Evolutionary conservation across 2,888 invertebrate species (phyloP).

Genomic region (Anarsia innoxiella): DNA sequence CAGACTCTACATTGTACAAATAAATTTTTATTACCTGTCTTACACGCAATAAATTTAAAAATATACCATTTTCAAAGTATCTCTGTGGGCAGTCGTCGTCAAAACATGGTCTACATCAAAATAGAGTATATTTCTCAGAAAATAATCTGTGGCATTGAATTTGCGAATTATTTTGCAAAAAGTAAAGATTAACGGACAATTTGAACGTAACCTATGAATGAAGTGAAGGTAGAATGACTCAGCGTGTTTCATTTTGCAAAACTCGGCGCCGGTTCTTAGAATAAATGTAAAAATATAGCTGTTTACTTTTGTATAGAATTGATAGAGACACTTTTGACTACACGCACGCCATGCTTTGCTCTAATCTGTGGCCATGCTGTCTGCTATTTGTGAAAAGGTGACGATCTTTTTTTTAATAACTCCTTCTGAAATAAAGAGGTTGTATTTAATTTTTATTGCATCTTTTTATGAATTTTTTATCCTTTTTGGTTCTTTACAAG

Average conservation of each 20-base stretch:
- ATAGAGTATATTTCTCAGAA: slow-evolving; percentile 9
- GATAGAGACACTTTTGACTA: too few species aligned
- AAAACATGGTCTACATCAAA: too few species aligned
- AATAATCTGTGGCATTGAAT: slow-evolving; percentile 6
- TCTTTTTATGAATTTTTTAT: too few species aligned
- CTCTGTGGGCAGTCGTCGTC: slow-evolving; percentile 51
- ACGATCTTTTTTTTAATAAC: neutral
- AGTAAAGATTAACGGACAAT: too few species aligned
- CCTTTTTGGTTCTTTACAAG: too few species aligned
- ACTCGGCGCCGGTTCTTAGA: slow-evolving; percentile 12
- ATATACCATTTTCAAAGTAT: slow-evolving; percentile 20
- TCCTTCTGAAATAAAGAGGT: neutral
- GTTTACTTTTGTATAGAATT: too few species aligned
- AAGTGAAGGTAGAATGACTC: slow-evolving; percentile 25
- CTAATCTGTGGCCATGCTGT: neutral
- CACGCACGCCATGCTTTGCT: too few species aligned
- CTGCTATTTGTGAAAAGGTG: neutral
- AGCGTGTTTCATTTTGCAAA: slow-evolving; percentile 24
- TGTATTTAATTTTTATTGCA: too few species aligned
- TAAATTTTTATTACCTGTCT: slow-evolving; percentile 9
- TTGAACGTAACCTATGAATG: too few species aligned
- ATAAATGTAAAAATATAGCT: neutral
- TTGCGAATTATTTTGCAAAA: slow-evolving; percentile 8
- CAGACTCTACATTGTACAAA: too few species aligned
- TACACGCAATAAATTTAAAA: slow-evolving; percentile 31